Conservation (phyloP, 2,888 invertebrate species). For the Cantharis lateralis region DNA sequence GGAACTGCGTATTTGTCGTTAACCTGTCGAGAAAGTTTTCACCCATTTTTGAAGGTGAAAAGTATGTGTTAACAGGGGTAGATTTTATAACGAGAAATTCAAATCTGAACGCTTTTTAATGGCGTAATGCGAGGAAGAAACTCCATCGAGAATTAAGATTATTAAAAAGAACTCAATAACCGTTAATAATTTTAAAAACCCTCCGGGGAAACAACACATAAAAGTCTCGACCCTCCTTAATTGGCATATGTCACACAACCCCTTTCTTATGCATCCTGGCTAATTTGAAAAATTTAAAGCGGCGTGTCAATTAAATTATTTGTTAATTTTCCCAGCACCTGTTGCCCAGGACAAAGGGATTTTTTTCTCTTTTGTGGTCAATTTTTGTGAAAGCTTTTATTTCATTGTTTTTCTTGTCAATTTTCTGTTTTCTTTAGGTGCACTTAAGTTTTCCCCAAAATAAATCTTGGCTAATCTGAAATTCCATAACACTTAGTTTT, state of each 20-base stretch:
- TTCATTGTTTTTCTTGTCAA: neutral
- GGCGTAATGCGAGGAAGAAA: neutral
- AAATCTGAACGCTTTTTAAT: neutral
- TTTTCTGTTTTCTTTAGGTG: slow-evolving; percentile 5
- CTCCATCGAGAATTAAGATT: neutral
- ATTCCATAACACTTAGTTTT: slow-evolving; percentile 53
- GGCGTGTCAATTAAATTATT: slow-evolving; percentile 14
- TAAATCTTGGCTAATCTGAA: slow-evolving; percentile 42
- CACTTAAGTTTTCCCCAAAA: slow-evolving; percentile 31
- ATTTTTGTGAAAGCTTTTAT: neutral
- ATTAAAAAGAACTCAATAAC: slow-evolving; percentile 1
- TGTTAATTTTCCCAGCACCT: neutral
- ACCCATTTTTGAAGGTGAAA: neutral
- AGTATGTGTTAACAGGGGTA: neutral
- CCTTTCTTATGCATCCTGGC: slow-evolving; percentile 15
- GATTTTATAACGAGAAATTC: neutral
- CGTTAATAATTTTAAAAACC: slow-evolving; percentile 4
- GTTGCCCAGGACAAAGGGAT: neutral
- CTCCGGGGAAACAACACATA: neutral
- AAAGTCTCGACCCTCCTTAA: slow-evolving; percentile 5
- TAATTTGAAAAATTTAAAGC: slow-evolving; percentile 24
- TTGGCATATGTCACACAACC: slow-evolving; percentile 20
- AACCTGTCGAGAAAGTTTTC: neutral
- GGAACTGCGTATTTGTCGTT: neutral
- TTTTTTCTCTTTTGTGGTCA: neutral